Evolutionary conservation across 2,888 invertebrate species (phyloP), one percentile per base, ranked within the genome.

Genomic region (Blera fallax): DNA sequence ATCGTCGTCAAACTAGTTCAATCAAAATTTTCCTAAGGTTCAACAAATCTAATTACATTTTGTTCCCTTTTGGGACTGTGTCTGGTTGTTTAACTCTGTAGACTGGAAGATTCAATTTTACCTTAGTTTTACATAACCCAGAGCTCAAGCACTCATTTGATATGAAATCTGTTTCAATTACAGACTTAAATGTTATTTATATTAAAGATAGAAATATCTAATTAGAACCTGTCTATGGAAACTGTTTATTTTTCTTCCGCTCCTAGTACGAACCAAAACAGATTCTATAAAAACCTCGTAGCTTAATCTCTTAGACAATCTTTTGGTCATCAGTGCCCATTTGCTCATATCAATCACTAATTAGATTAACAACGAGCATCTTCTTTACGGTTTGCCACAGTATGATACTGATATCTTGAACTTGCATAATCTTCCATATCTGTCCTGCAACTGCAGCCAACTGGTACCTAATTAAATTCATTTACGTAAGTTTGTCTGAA

Each of bases 381-480:
- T 16, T 48, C 45, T 4, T 48, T 32, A 45, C 32, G 45, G 64
- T 8, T 48, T 18, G 32, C 24, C 8, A 16, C 40, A 40, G 3
- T 37, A 37, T 14, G 8, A 37, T 11, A 21, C 29, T 6, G 7
- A 6, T 52, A 52, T 43, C 40, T 43, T 43, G 6, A 14, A 64
- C 24, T 64, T 60, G 34, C 48, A 27, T 43, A 40, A 54, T 54
- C 7, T 11, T 24, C 67, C 73, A 69, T 69, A 78, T 67, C 52
- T 54, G 73, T 60, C 56, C 78, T 32, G 56, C 10, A 32, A 45
- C 34, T 14, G 45, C 50, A 8, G 21, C 40, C 45, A 32, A 60
- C 60, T 43, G 37, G 52, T 29, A 56, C 29, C 54, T 78, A 74
- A 78, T 83, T 83, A 73, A 83, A 73, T 69, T 67, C 78, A 83